These are phyloP conservation scores for Adelosebastes latens DNA, from an alignment of 2,797 vertebrate species.

Conservation along the genomic window DNA sequence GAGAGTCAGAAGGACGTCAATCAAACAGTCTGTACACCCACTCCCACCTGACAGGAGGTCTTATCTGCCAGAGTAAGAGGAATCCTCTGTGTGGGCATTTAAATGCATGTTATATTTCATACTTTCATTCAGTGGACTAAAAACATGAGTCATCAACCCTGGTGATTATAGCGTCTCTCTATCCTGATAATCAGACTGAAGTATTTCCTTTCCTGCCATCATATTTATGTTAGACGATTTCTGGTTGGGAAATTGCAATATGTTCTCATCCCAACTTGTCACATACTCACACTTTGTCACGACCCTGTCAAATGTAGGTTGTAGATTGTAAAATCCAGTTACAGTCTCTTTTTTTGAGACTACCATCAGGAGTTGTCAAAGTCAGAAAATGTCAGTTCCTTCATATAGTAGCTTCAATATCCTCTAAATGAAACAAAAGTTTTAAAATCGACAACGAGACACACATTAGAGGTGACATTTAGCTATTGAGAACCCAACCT, in stretches of 20 bases:
- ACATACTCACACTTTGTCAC: background rate
- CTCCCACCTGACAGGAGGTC: background rate
- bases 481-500: background rate
- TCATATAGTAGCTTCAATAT: background rate
- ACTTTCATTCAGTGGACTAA: background rate
- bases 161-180: background rate
- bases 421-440: background rate
- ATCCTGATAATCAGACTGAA: background rate
- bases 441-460: background rate
- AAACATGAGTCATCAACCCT: background rate
- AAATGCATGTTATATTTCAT: background rate
- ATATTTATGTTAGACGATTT: background rate
- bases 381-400: background rate
- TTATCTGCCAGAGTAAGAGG: constrained; percentile 4
- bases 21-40: background rate
- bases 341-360: background rate
- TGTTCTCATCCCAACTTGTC: background rate
- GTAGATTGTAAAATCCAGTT: background rate
- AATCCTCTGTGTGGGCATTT: constrained; percentile 1
- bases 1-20: background rate
- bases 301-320: background rate
- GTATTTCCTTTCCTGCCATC: background rate
- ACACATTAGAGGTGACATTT: background rate
- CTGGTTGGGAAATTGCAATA: background rate
- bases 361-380: background rate